Conservation (phyloP, 2,797 vertebrate genomes). For the Lepilemur ruficaudatus region DNA sequence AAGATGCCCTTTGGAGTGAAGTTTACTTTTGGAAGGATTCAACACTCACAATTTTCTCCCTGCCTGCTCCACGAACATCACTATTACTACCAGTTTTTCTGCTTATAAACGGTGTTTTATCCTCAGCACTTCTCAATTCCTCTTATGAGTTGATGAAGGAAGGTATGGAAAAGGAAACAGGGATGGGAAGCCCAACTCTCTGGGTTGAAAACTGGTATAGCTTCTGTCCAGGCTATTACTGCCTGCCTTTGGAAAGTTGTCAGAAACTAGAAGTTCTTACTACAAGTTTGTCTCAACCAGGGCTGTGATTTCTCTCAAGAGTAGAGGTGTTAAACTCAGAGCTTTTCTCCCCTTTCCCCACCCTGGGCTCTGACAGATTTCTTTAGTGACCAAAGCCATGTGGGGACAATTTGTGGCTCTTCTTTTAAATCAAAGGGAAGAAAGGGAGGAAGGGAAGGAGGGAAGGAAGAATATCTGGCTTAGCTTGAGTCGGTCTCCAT, state of each 20-base stretch:
- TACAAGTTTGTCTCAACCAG: background rate
- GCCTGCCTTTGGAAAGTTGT: background rate
- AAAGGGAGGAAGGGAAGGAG: background rate
- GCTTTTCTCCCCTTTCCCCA: background rate
- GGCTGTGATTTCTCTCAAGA: background rate
- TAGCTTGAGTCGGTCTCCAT: background rate
- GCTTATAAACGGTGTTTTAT: background rate
- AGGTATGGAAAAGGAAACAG: background rate
- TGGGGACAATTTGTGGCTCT: background rate
- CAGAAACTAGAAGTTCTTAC: background rate
- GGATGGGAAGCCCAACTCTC: background rate
- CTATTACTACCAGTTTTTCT: background rate
- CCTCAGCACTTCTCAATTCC: background rate
- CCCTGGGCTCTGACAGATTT: background rate
- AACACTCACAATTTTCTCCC: background rate
- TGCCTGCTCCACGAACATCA: background rate
- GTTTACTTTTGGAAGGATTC: background rate
- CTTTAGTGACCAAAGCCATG: background rate
- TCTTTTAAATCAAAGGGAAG: background rate
- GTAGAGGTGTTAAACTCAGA: background rate
- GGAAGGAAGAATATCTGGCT: background rate
- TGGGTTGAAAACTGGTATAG: background rate
- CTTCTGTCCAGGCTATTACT: background rate
- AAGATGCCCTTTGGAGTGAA: background rate
- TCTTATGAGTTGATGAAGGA: background rate